phyloP scores from a whole-genome alignment of 2,888 invertebrate genomes.

The Polydrusus tereticollis region DNA sequence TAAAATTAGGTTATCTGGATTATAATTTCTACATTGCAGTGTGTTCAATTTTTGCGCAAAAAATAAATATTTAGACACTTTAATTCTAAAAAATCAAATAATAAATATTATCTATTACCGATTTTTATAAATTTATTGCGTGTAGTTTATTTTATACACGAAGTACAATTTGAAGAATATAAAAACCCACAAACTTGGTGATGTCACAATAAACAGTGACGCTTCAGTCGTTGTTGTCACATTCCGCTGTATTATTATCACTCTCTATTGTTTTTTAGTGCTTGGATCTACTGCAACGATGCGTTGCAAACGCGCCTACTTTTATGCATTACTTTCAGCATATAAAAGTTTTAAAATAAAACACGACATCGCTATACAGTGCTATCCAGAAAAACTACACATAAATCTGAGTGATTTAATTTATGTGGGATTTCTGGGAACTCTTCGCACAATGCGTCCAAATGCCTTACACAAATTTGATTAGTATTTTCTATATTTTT shows the following conservation, averaged over 20 bases:
- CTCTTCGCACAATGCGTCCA: too few species aligned
- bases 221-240: slow-evolving; percentile 15
- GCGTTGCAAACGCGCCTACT: slow-evolving; percentile 12
- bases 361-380: slow-evolving; percentile 34
- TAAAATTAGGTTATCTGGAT: neutral
- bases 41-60: too few species aligned
- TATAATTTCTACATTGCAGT: neutral
- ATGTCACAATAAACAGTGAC: slow-evolving; percentile 19
- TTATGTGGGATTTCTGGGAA: too few species aligned
- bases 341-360: slow-evolving; percentile 43
- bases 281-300: neutral
- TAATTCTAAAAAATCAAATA: too few species aligned
- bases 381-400: too few species aligned
- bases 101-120: too few species aligned
- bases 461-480: too few species aligned
- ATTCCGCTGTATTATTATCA: slow-evolving; percentile 28
- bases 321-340: slow-evolving; percentile 39
- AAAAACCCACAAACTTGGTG: slow-evolving; percentile 15
- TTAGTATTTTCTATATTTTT: too few species aligned
- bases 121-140: too few species aligned
- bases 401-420: too few species aligned
- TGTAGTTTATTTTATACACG: neutral
- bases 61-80: too few species aligned
- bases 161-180: slow-evolving; percentile 12
- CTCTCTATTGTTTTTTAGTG: slow-evolving; percentile 38